Evolutionary conservation across 2,113 vertebrate species (phyloP).

Genomic region (Salminus brasiliensis): DNA sequence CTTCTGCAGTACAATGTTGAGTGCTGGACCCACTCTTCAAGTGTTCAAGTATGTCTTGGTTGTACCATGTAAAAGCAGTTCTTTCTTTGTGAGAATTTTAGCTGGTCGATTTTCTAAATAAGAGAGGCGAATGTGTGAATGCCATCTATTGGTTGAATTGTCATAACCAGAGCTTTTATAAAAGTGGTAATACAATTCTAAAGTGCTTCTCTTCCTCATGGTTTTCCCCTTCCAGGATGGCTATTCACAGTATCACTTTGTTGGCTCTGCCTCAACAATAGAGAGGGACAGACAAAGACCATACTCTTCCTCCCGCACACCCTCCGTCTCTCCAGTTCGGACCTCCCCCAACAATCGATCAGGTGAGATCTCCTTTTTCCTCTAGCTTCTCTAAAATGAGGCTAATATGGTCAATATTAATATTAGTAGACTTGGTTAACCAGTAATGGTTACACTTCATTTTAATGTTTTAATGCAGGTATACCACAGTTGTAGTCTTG

Average conservation of each 20-base stretch:
- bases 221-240: slow-evolving; percentile 82
- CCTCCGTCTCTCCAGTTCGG: slow-evolving; percentile 95
- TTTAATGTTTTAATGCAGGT: too few species aligned
- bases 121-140: neutral
- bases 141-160: neutral
- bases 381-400: neutral
- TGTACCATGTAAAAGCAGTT: neutral
- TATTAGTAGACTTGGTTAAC: neutral
- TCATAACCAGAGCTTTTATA: neutral
- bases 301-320: slow-evolving; percentile 95
- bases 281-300: slow-evolving; percentile 96
- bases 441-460: neutral
- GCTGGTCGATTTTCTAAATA: neutral
- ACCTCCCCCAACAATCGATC: slow-evolving; percentile 98
- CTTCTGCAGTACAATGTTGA: neutral
- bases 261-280: slow-evolving; percentile 97
- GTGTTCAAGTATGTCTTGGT: neutral
- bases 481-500: too few species aligned
- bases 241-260: slow-evolving; percentile 98
- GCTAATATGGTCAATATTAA: neutral
- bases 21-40: neutral
- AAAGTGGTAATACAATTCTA: neutral
- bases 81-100: neutral
- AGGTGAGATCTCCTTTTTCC: slow-evolving; percentile 75
- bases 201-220: slow-evolving; percentile 28